Evolutionary conservation across 2,888 invertebrate species (phyloP).

Genomic region (Tinea trinotella): DNA sequence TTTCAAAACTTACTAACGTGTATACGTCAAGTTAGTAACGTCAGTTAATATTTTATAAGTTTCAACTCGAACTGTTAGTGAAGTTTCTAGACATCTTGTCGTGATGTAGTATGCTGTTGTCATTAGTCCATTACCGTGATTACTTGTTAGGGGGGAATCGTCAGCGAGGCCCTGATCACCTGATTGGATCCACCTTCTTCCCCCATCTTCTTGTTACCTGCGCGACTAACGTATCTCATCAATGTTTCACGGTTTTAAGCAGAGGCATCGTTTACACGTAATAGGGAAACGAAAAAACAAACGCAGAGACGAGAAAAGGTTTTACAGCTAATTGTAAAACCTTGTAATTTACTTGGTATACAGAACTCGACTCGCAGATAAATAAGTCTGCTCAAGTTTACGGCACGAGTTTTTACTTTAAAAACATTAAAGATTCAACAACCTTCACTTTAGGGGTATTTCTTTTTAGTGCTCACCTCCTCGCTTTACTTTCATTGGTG

Average conservation of each 20-base stretch:
- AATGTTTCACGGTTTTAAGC: constrained; percentile 58
- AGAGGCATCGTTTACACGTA: constrained; percentile 50
- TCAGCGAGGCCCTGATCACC: neutral
- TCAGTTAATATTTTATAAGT: constrained; percentile 4
- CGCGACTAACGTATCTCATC: constrained; percentile 45
- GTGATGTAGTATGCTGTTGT: constrained; percentile 47
- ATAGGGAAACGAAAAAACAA: constrained; percentile 61
- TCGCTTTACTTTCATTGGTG: neutral
- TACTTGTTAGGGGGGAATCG: constrained; percentile 29
- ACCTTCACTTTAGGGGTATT: neutral
- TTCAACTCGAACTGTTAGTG: constrained; percentile 1
- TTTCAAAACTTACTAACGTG: neutral
- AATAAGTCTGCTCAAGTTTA: constrained; percentile 9
- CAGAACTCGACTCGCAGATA: neutral
- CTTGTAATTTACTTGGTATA: constrained; percentile 31
- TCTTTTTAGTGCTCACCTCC: neutral
- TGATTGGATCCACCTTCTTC: constrained; percentile 1
- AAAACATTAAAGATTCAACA: constrained; percentile 12
- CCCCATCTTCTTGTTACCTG: constrained; percentile 25
- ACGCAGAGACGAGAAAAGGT: constrained; percentile 39
- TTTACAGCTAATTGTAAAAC: constrained; percentile 51
- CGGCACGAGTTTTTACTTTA: constrained; percentile 12
- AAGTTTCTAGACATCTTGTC: constrained; percentile 33
- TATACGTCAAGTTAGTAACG: neutral
- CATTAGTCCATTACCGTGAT: constrained; percentile 62